Conservation (phyloP, 2,888 invertebrate species). For the Tuta absoluta region DNA sequence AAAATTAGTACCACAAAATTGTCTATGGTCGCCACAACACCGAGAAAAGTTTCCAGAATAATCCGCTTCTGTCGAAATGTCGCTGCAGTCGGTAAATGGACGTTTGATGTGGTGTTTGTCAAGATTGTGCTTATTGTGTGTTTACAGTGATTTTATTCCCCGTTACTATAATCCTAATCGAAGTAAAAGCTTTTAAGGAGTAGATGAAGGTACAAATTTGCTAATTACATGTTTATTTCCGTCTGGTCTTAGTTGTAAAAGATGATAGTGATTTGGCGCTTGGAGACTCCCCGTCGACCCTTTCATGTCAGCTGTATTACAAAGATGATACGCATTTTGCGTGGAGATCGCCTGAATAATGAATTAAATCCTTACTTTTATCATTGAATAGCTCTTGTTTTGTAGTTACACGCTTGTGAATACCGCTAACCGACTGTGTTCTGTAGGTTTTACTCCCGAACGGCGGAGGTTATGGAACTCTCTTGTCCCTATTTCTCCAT, state of each 20-base stretch:
- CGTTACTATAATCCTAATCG: slow-evolving; percentile 72
- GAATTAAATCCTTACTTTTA: slow-evolving; percentile 70
- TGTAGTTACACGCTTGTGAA: slow-evolving; percentile 41
- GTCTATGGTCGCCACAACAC: slow-evolving; percentile 62
- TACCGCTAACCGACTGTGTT: slow-evolving; percentile 56
- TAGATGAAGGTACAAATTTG: slow-evolving; percentile 83
- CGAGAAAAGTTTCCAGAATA: slow-evolving; percentile 62
- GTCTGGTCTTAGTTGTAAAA: slow-evolving; percentile 37
- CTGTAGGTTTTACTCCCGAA: slow-evolving; percentile 68
- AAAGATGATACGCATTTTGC: slow-evolving; percentile 78
- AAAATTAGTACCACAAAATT: slow-evolving; percentile 30
- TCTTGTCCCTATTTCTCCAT: slow-evolving; percentile 69
- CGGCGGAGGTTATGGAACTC: slow-evolving; percentile 77
- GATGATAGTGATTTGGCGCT: slow-evolving; percentile 64
- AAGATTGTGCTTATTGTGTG: slow-evolving; percentile 83
- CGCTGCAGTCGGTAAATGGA: slow-evolving; percentile 85
- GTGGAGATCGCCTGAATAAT: slow-evolving; percentile 60
- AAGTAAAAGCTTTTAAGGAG: slow-evolving; percentile 79
- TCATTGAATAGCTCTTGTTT: slow-evolving; percentile 46
- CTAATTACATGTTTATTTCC: slow-evolving; percentile 44
- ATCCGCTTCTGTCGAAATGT: slow-evolving; percentile 62
- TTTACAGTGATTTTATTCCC: slow-evolving; percentile 81
- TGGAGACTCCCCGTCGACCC: slow-evolving; percentile 61
- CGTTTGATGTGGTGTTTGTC: slow-evolving; percentile 84
- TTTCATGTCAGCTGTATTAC: slow-evolving; percentile 78